Percentiles rank a stretch among this genome's conserved stretches.
These are phyloP conservation scores for Perdix hodgsoniae DNA, from an alignment of 2,797 vertebrate species.

Conservation along the genomic window DNA sequence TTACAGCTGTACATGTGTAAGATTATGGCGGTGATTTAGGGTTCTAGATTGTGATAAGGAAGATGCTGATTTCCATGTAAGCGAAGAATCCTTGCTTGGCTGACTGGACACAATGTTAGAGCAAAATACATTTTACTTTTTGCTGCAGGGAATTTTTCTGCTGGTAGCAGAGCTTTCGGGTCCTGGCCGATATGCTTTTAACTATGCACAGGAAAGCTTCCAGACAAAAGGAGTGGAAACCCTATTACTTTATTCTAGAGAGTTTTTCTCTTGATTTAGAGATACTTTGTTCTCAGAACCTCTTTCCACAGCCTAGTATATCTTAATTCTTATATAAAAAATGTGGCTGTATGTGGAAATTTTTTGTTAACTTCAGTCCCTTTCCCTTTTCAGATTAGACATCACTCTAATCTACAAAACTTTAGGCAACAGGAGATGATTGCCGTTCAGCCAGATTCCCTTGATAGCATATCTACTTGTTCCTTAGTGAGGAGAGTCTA, in stretches of 20 bases:
- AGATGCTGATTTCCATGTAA: slow-evolving; percentile 18
- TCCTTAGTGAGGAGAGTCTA: background rate
- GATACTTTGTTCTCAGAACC: background rate
- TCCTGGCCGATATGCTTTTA: background rate
- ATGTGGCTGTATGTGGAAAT: background rate
- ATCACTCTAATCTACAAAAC: slow-evolving; percentile 12
- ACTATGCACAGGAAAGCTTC: background rate
- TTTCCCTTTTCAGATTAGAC: slow-evolving; percentile 21
- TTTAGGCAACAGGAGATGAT: background rate
- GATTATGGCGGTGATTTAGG: slow-evolving; percentile 17
- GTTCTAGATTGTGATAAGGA: slow-evolving; percentile 27
- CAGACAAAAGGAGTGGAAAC: background rate
- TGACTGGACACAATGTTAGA: background rate
- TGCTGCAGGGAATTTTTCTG: background rate
- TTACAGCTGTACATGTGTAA: background rate
- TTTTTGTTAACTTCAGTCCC: slow-evolving; percentile 23
- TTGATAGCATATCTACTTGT: background rate
- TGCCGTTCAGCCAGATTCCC: background rate
- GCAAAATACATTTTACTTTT: background rate
- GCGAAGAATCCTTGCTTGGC: background rate
- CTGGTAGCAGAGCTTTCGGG: background rate
- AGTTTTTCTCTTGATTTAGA: background rate
- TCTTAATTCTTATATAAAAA: slow-evolving; percentile 7
- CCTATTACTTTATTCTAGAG: background rate
- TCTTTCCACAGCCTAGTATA: background rate